Evolutionary conservation across 92 coral and sea anemone genomes (phyloP), one percentile per base, ranked within the genome.

Genomic region (Palythoa grandis): DNA sequence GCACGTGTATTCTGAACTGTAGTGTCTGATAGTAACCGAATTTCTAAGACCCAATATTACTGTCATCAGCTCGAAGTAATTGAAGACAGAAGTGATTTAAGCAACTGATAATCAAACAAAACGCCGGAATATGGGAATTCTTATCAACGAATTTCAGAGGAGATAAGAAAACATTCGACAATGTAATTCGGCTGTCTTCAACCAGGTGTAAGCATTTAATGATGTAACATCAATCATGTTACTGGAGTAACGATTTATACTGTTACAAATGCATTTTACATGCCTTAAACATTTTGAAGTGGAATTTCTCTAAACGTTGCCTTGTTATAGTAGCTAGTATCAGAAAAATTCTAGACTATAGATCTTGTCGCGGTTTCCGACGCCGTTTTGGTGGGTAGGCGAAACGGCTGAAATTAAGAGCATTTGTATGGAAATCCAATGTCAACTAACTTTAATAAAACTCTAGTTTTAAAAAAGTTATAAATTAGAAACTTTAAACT

Each of bases 71-170:
- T 43, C 23, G 23, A 66, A 16, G 57, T 79, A 79, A 63, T 80
- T 25, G 54, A 14, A 7, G 48, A 54, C n/a, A 23, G 47, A 39
- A 23, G n/a, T 14, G 47, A 79, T 65, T 70, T 60, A 61, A 78
- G 85, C 63, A 80, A 80, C 85, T 80, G 85, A 80, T 80, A 80
- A 80, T 52, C n/a, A 23, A 43, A 40, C 56, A 68, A 47, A 52
- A 29, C 47, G 20, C 35, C 35, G 35, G 35, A 70, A 66, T 63
- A 35, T 16, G 24, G 58, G 14, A 22, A 15, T 23, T 22, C 74
- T 80, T 80, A 66, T 78, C 83, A 37, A 38, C 23, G 71, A 78
- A 37, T 58, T 80, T 52, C 61, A 80, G 74, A 43, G 38, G 61
- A 80, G 85, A 80, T 80, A 80, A 66, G 60, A 80, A 80, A 66